Base-by-base conservation (phyloP, 2,888 invertebrate species). In the Polymixis lichenea region DNA sequence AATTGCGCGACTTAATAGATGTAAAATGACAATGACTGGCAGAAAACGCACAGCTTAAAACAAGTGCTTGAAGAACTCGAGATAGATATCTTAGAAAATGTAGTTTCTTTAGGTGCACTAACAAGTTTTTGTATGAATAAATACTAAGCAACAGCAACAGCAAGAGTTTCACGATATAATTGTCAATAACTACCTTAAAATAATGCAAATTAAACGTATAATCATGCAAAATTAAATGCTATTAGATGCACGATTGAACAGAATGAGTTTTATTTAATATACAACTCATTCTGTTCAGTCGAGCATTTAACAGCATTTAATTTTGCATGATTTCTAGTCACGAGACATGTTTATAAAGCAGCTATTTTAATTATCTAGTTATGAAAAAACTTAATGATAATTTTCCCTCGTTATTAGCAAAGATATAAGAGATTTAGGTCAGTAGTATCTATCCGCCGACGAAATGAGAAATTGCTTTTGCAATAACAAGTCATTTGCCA, bases 391-490 rank as follows among this genome's bases (percentile, higher is more conserved):
- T 43, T 51, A 56, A 62, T 49, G n/a, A 49, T 22, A 4, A 25
- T 66, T 83, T 70, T 85, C 32, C 56, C 25, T 61, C 17, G 69
- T 43, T 62, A 60, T 80, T 73, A 76, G 62, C 64, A 61, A 60
- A 80, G 53, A 43, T 58, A 58, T 62, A 13, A 32, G 64, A 71
- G 46, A 83, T 77, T 84, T 68, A 68, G 85, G 82, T 77, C 68
- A 83, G 53, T 58, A 51, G 67, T 65, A 13, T 55, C 32, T 71
- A 71, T 70, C 71, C n/a, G 70, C 43, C 25, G 64, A 38, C 82
- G 64, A 65, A 73, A 68, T 81, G 70, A 83, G 85, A 85, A 66
- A 74, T 81, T 61, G 81, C 67, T 85, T 77, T 85, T 85, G 85
- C 82, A 85, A 85, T 65, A 84, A 56, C 84, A 15, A 62, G 67